A percentile compares a stretch with the other conserved stretches of the same genome.
phyloP scores from a whole-genome alignment of 2,113 vertebrate genomes.

The Balaeniceps rex region DNA sequence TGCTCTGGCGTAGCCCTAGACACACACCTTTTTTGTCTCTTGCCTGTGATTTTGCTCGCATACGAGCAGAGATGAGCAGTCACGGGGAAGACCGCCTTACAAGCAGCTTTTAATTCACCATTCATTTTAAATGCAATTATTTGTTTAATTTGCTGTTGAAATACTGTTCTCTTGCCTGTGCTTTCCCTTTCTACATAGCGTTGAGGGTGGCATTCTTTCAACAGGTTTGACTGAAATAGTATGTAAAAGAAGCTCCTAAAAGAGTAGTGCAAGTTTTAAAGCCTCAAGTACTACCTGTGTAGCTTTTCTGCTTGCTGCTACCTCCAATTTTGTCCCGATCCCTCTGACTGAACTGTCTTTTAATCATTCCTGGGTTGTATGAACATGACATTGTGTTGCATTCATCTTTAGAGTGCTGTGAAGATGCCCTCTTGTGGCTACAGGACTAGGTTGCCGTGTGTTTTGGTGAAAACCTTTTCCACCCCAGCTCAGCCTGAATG shows the following conservation, averaged over 20 bases:
- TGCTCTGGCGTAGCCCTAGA: not conserved
- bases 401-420: not conserved
- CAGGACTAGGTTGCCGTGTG: not conserved
- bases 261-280: not conserved
- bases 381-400: fast-evolving
- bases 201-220: not conserved
- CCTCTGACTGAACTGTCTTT: not conserved
- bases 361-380: not conserved
- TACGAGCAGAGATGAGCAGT: not conserved
- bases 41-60: not conserved
- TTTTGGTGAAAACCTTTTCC: not conserved
- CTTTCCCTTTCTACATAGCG: not conserved
- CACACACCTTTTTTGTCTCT: not conserved
- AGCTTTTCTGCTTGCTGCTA: not conserved
- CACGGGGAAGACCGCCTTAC: not conserved
- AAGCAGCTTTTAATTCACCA: not conserved
- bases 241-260: not conserved
- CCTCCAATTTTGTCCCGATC: not conserved
- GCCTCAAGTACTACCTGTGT: not conserved
- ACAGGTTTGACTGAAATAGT: not conserved
- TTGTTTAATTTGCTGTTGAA: not conserved
- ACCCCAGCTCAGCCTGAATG: not conserved
- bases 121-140: not conserved
- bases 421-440: conserved; percentile 2
- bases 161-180: not conserved